Conservation (phyloP, 2,888 invertebrate genomes). For the Oscheius sp. region DNA sequence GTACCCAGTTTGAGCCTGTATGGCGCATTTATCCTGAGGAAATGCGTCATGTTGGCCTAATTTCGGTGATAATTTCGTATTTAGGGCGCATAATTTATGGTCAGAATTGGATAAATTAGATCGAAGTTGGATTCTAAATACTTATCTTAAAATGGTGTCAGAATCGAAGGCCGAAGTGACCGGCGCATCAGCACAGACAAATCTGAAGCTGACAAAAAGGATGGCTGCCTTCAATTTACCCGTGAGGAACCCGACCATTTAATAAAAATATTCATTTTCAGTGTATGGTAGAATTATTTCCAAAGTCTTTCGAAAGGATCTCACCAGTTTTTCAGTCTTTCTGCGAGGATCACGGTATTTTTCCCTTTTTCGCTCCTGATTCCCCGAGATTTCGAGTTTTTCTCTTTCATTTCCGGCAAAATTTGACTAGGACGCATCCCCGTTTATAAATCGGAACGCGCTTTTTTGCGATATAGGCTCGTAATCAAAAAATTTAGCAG, state of each 20-base stretch:
- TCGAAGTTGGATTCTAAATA: slow-evolving; percentile 58
- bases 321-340: slow-evolving; percentile 73
- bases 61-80: neutral
- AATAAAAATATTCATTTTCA: slow-evolving; percentile 24
- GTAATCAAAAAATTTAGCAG: too few species aligned
- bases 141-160: slow-evolving; percentile 52
- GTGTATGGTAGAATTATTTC: slow-evolving; percentile 61
- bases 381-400: too few species aligned
- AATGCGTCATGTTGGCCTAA: neutral
- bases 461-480: too few species aligned
- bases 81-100: slow-evolving; percentile 37
- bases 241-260: slow-evolving; percentile 40
- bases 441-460: too few species aligned
- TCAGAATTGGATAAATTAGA: slow-evolving; percentile 56
- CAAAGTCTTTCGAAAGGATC: slow-evolving; percentile 76
- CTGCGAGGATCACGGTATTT: slow-evolving; percentile 59
- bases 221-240: slow-evolving; percentile 70
- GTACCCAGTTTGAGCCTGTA: neutral
- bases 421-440: too few species aligned
- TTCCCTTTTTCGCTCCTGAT: neutral
- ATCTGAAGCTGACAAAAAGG: slow-evolving; percentile 33
- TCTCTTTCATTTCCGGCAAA: too few species aligned
- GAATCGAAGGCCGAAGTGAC: slow-evolving; percentile 40
- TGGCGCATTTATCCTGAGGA: neutral
- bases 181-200: slow-evolving; percentile 14